These are phyloP conservation scores for Itoplectis maculator DNA, from an alignment of 2,888 invertebrate genomes.

Conservation along the genomic window DNA sequence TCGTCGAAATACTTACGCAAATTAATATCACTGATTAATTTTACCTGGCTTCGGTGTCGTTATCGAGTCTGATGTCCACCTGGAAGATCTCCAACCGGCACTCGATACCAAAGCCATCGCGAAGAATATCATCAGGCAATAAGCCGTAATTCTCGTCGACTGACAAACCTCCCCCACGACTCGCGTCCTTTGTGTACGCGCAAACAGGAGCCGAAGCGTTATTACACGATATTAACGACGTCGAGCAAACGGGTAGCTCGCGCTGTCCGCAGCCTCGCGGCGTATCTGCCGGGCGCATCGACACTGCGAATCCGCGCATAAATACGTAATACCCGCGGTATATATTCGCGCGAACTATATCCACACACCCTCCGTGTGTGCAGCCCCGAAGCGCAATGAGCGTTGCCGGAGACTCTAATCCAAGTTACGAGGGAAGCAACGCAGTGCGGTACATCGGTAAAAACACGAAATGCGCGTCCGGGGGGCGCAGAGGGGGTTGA, in stretches of 20 bases:
- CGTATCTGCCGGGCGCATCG: slow-evolving; percentile 11
- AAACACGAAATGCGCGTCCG: slow-evolving; percentile 54
- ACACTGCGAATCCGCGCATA: slow-evolving; percentile 16
- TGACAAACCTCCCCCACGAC: too few species aligned
- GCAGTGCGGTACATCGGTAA: slow-evolving; percentile 49
- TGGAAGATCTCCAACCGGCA: too few species aligned
- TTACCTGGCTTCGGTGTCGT: too few species aligned
- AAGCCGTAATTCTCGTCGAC: neutral
- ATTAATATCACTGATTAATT: too few species aligned
- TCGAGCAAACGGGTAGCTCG: neutral
- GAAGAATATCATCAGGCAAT: too few species aligned
- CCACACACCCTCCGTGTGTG: slow-evolving; percentile 22
- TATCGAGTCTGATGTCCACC: too few species aligned
- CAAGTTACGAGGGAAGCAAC: slow-evolving; percentile 51
- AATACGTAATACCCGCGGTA: slow-evolving; percentile 29
- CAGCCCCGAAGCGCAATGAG: slow-evolving; percentile 36
- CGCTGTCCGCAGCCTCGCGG: neutral
- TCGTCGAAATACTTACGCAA: too few species aligned
- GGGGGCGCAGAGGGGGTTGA: neutral
- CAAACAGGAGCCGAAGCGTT: neutral
- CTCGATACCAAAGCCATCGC: too few species aligned
- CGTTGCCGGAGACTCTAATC: slow-evolving; percentile 35
- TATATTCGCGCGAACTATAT: slow-evolving; percentile 22
- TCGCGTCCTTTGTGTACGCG: too few species aligned
- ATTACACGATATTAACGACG: slow-evolving; percentile 9